Percentiles rank a stretch among this genome's conserved stretches.
Conservation (phyloP, 2,113 vertebrate species). For the Tetraodon nigroviridis region DNA sequence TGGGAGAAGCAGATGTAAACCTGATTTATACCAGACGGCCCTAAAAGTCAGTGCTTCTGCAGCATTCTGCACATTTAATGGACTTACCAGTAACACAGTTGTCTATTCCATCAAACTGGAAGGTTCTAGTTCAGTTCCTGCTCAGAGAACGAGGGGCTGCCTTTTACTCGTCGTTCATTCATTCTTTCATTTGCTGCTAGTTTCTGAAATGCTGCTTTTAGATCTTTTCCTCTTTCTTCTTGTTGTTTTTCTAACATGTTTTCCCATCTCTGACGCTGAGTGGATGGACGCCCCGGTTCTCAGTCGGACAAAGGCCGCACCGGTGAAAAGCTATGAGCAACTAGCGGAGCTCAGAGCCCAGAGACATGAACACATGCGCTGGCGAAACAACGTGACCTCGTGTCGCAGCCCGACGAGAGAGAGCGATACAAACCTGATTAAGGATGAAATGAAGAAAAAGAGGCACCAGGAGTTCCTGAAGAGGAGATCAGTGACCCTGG, state of each 20-base stretch:
- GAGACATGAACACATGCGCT: constrained; percentile 64
- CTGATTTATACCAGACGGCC: too few species aligned
- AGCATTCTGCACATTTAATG: neutral
- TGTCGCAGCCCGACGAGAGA: constrained; percentile 70
- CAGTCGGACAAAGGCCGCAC: constrained; percentile 18
- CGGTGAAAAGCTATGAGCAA: constrained; percentile 57
- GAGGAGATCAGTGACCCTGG: constrained; percentile 64
- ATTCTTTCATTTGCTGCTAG: neutral
- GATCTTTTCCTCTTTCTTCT: neutral
- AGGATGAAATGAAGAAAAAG: constrained; percentile 66
- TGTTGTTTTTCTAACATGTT: neutral
- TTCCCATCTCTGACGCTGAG: neutral
- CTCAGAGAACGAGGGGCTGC: constrained; percentile 12
- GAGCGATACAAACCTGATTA: constrained; percentile 49
- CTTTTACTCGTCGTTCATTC: neutral
- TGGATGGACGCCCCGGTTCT: constrained; percentile 55
- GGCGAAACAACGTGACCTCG: constrained; percentile 72
- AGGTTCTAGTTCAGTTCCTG: neutral
- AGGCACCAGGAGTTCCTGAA: constrained; percentile 71
- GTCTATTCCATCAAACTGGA: neutral
- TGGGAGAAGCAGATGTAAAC: too few species aligned
- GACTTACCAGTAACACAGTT: neutral
- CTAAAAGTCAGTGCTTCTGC: too few species aligned
- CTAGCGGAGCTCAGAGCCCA: constrained; percentile 61
- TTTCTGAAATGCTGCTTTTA: neutral